phyloP scores from a whole-genome alignment of 2,797 vertebrate genomes.

The Thaleichthys pacificus region DNA sequence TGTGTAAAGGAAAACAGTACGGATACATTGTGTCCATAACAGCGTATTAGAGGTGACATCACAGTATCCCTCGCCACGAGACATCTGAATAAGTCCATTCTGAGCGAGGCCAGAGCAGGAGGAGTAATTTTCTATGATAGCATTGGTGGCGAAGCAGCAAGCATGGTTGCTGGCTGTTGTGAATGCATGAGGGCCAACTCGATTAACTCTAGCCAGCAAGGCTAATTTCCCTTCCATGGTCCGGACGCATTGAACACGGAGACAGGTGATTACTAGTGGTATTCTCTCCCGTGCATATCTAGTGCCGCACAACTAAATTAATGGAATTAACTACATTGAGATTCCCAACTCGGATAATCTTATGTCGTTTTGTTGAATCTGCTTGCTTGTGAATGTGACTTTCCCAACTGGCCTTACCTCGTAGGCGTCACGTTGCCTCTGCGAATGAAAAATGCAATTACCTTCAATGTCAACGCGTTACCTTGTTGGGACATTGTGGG shows the following conservation, averaged over 20 bases:
- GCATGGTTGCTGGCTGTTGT: slow-evolving; percentile 32
- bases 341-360: not conserved
- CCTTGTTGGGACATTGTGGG: not conserved
- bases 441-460: too few species aligned
- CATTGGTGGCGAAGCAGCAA: slow-evolving; percentile 48
- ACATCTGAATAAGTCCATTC: slow-evolving; percentile 61
- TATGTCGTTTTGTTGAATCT: not conserved
- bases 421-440: too few species aligned
- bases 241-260: slow-evolving; percentile 23
- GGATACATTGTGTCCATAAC: slow-evolving; percentile 61
- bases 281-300: not conserved
- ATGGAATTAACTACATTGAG: not conserved
- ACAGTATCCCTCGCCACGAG: slow-evolving; percentile 48
- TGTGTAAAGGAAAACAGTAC: slow-evolving; percentile 56
- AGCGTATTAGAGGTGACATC: slow-evolving; percentile 62
- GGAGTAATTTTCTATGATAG: slow-evolving; percentile 43
- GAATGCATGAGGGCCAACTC: slow-evolving; percentile 50
- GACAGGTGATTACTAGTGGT: slow-evolving; percentile 8
- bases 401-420: not conserved
- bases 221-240: slow-evolving; percentile 39
- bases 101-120: slow-evolving; percentile 17
- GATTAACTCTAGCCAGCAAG: slow-evolving; percentile 52
- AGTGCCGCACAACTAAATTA: slow-evolving; percentile 5
- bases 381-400: not conserved
- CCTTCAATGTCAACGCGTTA: too few species aligned